Evolutionary conservation across 2,797 vertebrate genomes (phyloP).

Genomic region (Streptopelia turtur): DNA sequence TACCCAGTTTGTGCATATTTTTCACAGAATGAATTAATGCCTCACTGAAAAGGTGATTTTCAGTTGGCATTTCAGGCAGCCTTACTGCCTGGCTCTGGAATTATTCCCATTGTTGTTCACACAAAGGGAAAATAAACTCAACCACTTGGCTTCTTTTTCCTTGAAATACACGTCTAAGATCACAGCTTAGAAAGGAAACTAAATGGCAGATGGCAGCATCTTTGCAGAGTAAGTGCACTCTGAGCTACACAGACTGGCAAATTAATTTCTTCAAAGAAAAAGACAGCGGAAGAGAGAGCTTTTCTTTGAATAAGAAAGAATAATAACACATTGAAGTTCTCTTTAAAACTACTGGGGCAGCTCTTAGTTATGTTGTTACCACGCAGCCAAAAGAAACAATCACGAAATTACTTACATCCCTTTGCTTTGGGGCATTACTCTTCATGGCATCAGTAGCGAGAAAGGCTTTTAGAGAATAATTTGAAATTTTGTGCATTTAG

Average conservation of each 20-base stretch:
- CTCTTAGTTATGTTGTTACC: neutral
- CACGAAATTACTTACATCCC: neutral
- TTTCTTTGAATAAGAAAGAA: neutral
- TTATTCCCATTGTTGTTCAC: conserved; percentile 59
- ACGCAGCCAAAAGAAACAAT: neutral
- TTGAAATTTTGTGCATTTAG: neutral
- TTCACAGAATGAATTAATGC: conserved; percentile 62
- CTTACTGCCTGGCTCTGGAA: conserved; percentile 54
- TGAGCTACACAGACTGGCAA: conserved; percentile 29
- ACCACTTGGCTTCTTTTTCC: conserved; percentile 36
- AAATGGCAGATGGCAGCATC: conserved; percentile 46
- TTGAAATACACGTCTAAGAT: conserved; percentile 52
- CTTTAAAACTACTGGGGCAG: neutral
- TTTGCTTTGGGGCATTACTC: neutral
- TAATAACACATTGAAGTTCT: neutral
- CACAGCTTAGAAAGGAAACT: conserved; percentile 50
- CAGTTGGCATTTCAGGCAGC: conserved; percentile 52
- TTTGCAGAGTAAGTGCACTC: conserved; percentile 22
- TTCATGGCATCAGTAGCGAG: neutral
- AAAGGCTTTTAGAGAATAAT: neutral
- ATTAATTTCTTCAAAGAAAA: conserved; percentile 52
- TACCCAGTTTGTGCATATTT: conserved; percentile 3
- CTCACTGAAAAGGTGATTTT: conserved; percentile 61
- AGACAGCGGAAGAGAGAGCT: neutral
- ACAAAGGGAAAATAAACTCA: conserved; percentile 68